Conservation (phyloP, 2,113 vertebrate species). For the Esox niger region DNA sequence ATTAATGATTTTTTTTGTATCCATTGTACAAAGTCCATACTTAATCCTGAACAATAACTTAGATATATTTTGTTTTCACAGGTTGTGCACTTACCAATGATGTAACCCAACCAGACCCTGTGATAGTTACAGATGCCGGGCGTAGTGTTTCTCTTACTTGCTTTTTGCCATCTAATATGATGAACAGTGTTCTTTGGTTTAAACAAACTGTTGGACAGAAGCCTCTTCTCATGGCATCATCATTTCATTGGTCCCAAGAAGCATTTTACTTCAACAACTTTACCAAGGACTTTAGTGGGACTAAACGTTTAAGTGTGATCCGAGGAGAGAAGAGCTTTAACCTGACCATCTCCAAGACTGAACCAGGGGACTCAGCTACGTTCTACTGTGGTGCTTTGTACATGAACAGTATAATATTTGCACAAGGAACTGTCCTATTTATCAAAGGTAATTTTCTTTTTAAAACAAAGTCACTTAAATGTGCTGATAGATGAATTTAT, state of each 20-base stretch:
- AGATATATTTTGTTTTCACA: not conserved
- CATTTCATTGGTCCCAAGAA: not conserved
- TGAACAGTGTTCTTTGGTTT: not conserved
- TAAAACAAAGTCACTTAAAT: too few species aligned
- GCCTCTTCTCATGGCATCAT: constrained; percentile 6
- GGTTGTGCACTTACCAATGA: not conserved
- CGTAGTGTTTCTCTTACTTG: constrained; percentile 17
- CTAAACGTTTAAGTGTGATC: too few species aligned
- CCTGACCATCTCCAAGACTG: constrained; percentile 9
- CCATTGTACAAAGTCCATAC: too few species aligned
- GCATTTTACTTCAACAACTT: not conserved
- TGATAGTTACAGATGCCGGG: constrained; percentile 7
- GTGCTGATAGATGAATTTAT: too few species aligned
- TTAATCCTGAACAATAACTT: too few species aligned
- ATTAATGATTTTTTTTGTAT: too few species aligned
- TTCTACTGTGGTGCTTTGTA: too few species aligned
- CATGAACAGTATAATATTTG: too few species aligned
- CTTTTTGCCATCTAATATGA: not conserved
- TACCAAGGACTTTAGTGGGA: not conserved
- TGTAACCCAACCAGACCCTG: constrained; percentile 7
- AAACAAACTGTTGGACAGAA: constrained; percentile 24
- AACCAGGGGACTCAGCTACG: constrained; percentile 12
- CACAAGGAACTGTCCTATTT: too few species aligned
- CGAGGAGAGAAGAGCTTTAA: not conserved
- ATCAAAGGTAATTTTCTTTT: too few species aligned